Base-by-base conservation (phyloP, 1,140 invertebrate species). In the Proctacanthus coquilletti region DNA sequence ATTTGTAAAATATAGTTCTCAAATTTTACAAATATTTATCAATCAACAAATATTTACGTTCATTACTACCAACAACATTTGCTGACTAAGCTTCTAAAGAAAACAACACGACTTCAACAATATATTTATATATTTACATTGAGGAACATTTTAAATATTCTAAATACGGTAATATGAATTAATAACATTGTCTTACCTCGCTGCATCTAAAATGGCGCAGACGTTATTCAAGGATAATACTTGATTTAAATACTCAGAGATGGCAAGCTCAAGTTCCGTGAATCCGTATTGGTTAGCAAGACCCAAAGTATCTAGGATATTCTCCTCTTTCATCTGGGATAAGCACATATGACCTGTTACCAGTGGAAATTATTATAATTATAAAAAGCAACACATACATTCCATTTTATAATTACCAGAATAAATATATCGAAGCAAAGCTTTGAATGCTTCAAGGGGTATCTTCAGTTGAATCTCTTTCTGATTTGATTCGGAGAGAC, bases 201-300 rank as follows among this genome's bases (percentile, higher is more conserved):
- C 88, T 11, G 87, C 81, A 61, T 96, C 89, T 50, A 93, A 81
- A 46, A 97, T 88, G 4, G 83, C 70, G 65, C 91, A 96, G 2
- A 94, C 84, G 66, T 97, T 97, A 48, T 74, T 72, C 32, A 86
- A 71, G 34, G 78, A 80, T 13, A 98, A 64, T 49, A 85, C 80
- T 53, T 89, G 84, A 44, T 81, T 77, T 42, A 98, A 63, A 64
- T 92, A 94, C 51, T 95, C 86, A 2, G 87, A 95, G 42, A 98
- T 87, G 10, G 88, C 75, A 6, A 73, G 63, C 67, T 96, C 88
- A 34, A 98, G 62, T 55, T 95, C 85, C 43, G 76, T 71, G 68
- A 97, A 95, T 21, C 89, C 89, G 68, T 94, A 98, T 49, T 93
- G 81, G 69, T 98, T 88, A 18, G 88, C 84, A 51, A 98, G 68